These are phyloP conservation scores for Conopomorpha cramerella DNA, from an alignment of 1,140 invertebrate genomes.

Conservation along the genomic window DNA sequence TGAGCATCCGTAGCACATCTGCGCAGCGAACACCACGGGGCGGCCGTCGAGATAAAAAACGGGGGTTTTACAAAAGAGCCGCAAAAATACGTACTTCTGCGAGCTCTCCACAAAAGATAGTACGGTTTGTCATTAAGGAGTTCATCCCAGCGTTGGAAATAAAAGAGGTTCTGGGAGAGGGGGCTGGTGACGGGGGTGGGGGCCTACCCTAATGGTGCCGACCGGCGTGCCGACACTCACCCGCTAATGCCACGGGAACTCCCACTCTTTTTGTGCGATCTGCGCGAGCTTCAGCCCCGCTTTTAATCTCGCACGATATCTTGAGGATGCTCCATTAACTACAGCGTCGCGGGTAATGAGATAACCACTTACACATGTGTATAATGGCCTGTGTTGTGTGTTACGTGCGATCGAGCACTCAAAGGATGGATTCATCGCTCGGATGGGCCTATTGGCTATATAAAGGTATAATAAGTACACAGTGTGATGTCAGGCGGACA, in stretches of 20 bases:
- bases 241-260: slow-evolving; percentile 57
- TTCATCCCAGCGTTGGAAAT: slow-evolving; percentile 58
- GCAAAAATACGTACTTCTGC: slow-evolving; percentile 56
- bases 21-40: slow-evolving; percentile 18
- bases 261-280: slow-evolving; percentile 51
- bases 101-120: slow-evolving; percentile 57
- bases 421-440: too few species aligned
- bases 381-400: too few species aligned
- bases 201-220: slow-evolving; percentile 52
- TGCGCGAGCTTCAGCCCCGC: slow-evolving; percentile 55
- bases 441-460: too few species aligned
- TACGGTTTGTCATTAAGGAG: slow-evolving; percentile 61
- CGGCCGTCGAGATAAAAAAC: slow-evolving; percentile 43
- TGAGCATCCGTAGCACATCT: slow-evolving; percentile 15
- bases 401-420: too few species aligned
- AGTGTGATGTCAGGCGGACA: too few species aligned
- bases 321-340: slow-evolving; percentile 47
- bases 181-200: slow-evolving; percentile 10
- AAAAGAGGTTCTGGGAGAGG: slow-evolving; percentile 38
- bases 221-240: slow-evolving; percentile 57
- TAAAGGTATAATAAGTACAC: too few species aligned
- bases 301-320: slow-evolving; percentile 56
- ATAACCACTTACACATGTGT: too few species aligned
- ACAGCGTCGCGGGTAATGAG: slow-evolving; percentile 3
- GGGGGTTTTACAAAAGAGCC: slow-evolving; percentile 50